Evolutionary conservation across 1,140 invertebrate species (phyloP), one percentile per base, ranked within the genome.

Genomic region (Cecropterus lyciades): DNA sequence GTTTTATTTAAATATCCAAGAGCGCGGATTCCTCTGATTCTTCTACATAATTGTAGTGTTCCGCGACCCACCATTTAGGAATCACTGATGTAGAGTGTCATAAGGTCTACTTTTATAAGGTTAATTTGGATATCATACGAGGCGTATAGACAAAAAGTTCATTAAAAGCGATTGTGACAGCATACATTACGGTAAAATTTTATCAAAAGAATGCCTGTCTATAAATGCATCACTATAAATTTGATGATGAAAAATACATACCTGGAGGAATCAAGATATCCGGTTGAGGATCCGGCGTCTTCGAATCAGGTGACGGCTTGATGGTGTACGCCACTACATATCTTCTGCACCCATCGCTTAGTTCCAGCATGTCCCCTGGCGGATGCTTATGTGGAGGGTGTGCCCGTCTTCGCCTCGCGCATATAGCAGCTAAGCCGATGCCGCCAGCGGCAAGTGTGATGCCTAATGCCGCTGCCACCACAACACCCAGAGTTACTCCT

Each of bases 301-400:
- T 91, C 3, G 72, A 62, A 33, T 89, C 87, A 8, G 85, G 84
- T 0, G 84, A 87, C 0, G 89, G 85, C 65, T 91, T 91, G 63
- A 91, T 89, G 14, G 89, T 91, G 45, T 91, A 91, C 1, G 89
- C 87, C 0, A 91, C 89, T 0, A 91, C 89, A 43, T 91, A 91
- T 75, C 87, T 69, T n/a, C 89, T 56, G 6, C 85, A 85, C 0
- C 85, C 89, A 13, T 89, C 89, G 33, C 89, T 91, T 0, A 91
- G 65, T 20, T 91, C 87, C 59, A 91, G 59, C 85, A 89, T 89
- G 48, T 91, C 89, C 1, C 87, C 84, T 8, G 85, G 85, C 7
- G 89, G 89, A 40, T 91, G 85, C 46, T 91, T 91, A 67, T 87
- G 80, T 0, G 84, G 84, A 0, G 85, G 79, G 8, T 80, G 77